Percentiles rank a stretch among this genome's conserved stretches.
phyloP scores from a whole-genome alignment of 2,113 vertebrate genomes.

The Ranitomeya imitator region DNA sequence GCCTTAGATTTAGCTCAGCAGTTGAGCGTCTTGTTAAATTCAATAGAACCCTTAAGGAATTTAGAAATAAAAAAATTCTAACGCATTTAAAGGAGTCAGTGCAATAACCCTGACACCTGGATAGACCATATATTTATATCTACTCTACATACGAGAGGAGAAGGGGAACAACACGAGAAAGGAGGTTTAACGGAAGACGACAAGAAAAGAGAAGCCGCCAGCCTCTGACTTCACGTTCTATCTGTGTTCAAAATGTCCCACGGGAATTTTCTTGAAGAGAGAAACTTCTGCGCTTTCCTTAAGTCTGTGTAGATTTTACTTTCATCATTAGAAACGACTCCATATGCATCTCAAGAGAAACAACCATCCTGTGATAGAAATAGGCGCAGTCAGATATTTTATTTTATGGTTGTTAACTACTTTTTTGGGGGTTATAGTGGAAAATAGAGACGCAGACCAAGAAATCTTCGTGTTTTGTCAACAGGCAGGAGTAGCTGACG shows the following conservation, averaged over 20 bases:
- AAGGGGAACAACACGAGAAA: background rate
- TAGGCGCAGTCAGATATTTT: background rate
- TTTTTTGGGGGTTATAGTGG: background rate
- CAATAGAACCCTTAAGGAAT: background rate
- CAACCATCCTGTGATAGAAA: background rate
- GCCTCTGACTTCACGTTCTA: conserved; percentile 14
- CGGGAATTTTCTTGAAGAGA: conserved; percentile 2
- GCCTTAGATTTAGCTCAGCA: background rate
- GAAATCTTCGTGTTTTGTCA: background rate
- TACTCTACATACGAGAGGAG: background rate
- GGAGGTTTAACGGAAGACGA: conserved; percentile 3
- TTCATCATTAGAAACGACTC: conserved; percentile 6
- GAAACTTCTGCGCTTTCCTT: conserved; percentile 3
- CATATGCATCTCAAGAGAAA: conserved; percentile 23
- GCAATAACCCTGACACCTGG: background rate
- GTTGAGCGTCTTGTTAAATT: background rate
- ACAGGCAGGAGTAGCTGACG: background rate
- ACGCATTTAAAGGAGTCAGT: background rate
- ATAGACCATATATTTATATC: background rate
- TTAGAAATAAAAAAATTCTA: background rate
- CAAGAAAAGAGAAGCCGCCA: background rate
- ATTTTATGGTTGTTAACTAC: background rate
- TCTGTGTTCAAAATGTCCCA: background rate
- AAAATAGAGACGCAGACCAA: background rate
- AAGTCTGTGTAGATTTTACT: conserved; percentile 27